Evolutionary conservation across 2,888 invertebrate genomes (phyloP), one percentile per base, ranked within the genome.

Genomic region (Liodrosophila aerea): DNA sequence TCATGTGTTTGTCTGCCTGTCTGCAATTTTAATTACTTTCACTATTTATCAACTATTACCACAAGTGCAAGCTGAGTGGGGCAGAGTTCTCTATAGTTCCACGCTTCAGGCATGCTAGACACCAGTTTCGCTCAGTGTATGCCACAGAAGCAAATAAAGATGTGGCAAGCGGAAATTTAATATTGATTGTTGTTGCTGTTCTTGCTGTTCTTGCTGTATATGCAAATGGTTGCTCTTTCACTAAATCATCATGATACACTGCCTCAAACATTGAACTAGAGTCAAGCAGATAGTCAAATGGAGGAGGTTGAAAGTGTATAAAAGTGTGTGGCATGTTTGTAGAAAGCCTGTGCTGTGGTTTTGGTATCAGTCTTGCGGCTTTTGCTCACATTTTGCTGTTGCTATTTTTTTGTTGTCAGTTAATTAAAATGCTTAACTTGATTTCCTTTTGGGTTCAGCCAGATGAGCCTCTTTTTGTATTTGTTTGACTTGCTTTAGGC

Each of bases 101-200:
- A 22, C 2, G 5, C 5, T 22, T 22, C 2, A 22, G 22, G 2
- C 22, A 22, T 22, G 22, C 22, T n/a, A n/a, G n/a, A n/a, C n/a
- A n/a, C 22, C 5, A 5, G 22, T 4, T 22, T 22, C 22, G 22
- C 22, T 4, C 22, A 22, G 9, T 16, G 5, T 29, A 49, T 29
- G n/a, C n/a, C n/a, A 64, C 74, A 64, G 64, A 57, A 61, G 68
- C 77, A 81, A 78, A 83, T 73, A 83, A 83, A 76, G 77, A 83
- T 81, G 84, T 69, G 77, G 78, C 84, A 72, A 64, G 84, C 77
- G 84, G 69, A 78, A 78, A 84, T 78, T 78, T 84, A 76, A 84
- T 78, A 78, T 78, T 78, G 81, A 78, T 78, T 78, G 77, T 82
- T 66, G 65, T 68, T 57, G 63, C 51, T 44, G 43, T 44, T 29